Evolutionary conservation across 2,113 vertebrate genomes (phyloP), one percentile per base, ranked within the genome.

Genomic region (Porphyrio hochstetteri): DNA sequence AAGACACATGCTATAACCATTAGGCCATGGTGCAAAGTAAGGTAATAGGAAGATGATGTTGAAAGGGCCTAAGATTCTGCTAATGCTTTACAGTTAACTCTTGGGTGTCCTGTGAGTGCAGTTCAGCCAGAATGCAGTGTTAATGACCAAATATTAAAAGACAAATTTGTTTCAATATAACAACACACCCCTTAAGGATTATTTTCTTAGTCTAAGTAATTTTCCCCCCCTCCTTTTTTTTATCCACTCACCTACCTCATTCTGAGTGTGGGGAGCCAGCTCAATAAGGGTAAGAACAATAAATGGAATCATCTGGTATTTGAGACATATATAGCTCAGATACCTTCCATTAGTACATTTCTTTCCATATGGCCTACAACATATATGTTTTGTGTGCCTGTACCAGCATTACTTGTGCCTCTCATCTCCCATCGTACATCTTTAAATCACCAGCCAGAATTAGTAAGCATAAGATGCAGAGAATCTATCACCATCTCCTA

Each of bases 371-470:
- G 57, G 56, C 65, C 68, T 92, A 83, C 64, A 95, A 96, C 81
- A 91, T 13, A 24, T 15, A 86, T 4, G 5, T 94, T 68, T 81
- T 94, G 48, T 59, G 91, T 96, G 53, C 75, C 56, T 81, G 35
- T 38, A 88, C 4, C 16, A 76, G 82, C 50, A 93, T 88, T 94
- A 97, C 79, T 87, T 96, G 67, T 84, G 85, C 88, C 65, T 97
- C 81, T 40, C 77, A 87, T 96, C 38, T 94, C 90, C 61, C 89
- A 81, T 92, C 75, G 94, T 35, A 67, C 25, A 28, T 81, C 82
- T 88, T 96, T 92, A 95, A 96, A 96, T 93, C 90, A 96, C 57
- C 38, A 52, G 90, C 93, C 75, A 96, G 40, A 91, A 92, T 57
- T 50, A 72, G 10, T 20, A 91, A 42, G 40, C 88, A 88, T 78